These are phyloP conservation scores for Astreopora myriophthalma DNA, from an alignment of 64 coral and sea anemone genomes.

Conservation along the genomic window DNA sequence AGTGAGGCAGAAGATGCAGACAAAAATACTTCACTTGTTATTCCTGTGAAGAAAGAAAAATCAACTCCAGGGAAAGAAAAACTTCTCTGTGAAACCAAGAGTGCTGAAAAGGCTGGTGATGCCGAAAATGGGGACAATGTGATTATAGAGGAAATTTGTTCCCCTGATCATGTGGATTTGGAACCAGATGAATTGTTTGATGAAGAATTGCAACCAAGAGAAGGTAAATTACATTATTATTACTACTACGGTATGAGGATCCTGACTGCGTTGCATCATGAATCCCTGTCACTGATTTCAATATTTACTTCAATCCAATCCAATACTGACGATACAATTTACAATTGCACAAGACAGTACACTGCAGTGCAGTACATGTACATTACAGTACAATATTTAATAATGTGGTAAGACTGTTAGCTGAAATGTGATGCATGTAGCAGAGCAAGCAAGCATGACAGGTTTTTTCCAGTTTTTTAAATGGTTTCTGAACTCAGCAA, in stretches of 20 bases:
- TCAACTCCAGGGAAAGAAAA: not conserved
- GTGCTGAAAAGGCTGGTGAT: not conserved
- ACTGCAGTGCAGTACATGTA: no score
- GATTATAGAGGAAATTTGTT: not conserved
- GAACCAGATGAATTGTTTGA: constrained; percentile 22
- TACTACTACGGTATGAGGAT: not conserved
- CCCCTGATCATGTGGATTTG: not conserved
- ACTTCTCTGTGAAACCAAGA: not conserved
- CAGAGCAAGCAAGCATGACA: no score
- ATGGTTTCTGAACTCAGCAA: no score
- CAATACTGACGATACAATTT: no score
- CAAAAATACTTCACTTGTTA: not conserved
- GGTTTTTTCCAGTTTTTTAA: no score
- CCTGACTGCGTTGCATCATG: no score
- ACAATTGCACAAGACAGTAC: no score
- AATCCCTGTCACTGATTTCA: no score
- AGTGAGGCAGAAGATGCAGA: not conserved
- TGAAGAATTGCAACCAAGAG: constrained; percentile 16
- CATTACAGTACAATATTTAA: no score
- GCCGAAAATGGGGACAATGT: not conserved
- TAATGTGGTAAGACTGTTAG: no score
- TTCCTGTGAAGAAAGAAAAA: not conserved
- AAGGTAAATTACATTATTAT: not conserved
- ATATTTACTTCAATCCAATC: no score
- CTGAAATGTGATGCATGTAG: no score